Base-by-base conservation (phyloP, 2,888 invertebrate genomes). In the Drosophila meridionalis region DNA sequence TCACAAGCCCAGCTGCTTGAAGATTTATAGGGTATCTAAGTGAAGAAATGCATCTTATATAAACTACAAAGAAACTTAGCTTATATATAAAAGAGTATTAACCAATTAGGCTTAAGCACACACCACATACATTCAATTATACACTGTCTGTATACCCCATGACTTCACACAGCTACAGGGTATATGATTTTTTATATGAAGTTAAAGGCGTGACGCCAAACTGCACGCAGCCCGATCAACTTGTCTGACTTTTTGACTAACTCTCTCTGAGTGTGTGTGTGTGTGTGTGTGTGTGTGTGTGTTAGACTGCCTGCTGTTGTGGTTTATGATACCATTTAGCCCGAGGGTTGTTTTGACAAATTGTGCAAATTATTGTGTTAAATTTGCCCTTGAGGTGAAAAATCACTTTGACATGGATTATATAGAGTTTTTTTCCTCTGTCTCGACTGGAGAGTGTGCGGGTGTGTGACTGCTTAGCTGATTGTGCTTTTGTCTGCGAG, bases 281-380 rank as follows among this genome's bases (percentile, higher is more conserved):
- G 42, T 69, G 53, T 52, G 47, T 50, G 67, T 69, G 34, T 65
- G 56, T 38, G 40, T 52, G 52, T 52, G 48, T 42, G 57, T 59
- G 57, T 36, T 6, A 50, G 73, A 50, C 57, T 78, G 72, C 69
- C 67, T 69, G 69, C 69, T 69, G 65, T 65, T 82, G 68, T 77
- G 82, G 82, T 82, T 87, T 87, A 87, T 87, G 82, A 80, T 82
- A 80, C 83, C 85, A 89, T 82, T 79, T 88, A 83, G 87, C 91
- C 78, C 53, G 73, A 87, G 86, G 90, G 88, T 79, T 91, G 89
- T 88, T 90, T 87, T 90, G 87, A 90, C 90, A 90, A 90, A 90
- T 89, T 90, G 89, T 91, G 88, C 89, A 89, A 89, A 89, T 90
- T 90, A 90, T 90, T 90, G 89, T 87, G 90, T 90, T 89, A 90